These are phyloP conservation scores for Porites evermanni DNA, from an alignment of 92 coral and sea anemone species.

Conservation along the genomic window DNA sequence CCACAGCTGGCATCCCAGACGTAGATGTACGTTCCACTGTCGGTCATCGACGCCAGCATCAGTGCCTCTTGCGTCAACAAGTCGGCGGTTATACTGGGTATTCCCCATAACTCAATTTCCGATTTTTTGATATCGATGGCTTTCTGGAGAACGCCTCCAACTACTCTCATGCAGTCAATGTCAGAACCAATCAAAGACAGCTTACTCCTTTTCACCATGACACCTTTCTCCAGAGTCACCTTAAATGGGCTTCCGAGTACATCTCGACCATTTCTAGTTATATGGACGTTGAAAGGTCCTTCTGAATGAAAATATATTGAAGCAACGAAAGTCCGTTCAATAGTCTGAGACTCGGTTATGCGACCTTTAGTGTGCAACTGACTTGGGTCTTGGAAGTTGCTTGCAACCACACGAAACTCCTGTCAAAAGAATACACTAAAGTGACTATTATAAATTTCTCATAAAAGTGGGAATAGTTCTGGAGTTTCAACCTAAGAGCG, in stretches of 20 bases:
- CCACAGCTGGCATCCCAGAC: slow-evolving; percentile 65
- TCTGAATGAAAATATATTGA: slow-evolving; percentile 55
- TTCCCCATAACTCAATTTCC: slow-evolving; percentile 68
- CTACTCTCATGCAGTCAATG: slow-evolving; percentile 51
- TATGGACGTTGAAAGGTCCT: slow-evolving; percentile 55
- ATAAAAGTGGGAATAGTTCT: no score
- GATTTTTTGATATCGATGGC: slow-evolving; percentile 18
- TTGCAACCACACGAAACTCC: slow-evolving; percentile 73
- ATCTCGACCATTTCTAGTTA: slow-evolving; percentile 50
- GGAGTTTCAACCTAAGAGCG: no score
- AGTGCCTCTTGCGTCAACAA: slow-evolving; percentile 44
- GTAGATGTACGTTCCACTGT: slow-evolving; percentile 64
- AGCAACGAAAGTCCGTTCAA: slow-evolving; percentile 11
- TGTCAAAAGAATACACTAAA: slow-evolving; percentile 5
- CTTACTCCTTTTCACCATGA: slow-evolving; percentile 49
- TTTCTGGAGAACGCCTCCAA: slow-evolving; percentile 65
- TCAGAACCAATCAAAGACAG: slow-evolving; percentile 64
- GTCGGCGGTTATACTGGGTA: slow-evolving; percentile 50
- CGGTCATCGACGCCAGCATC: slow-evolving; percentile 68
- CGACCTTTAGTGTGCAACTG: slow-evolving; percentile 55
- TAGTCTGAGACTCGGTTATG: slow-evolving; percentile 7
- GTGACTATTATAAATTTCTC: neutral
- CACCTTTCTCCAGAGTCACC: slow-evolving; percentile 61
- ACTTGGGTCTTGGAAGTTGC: neutral
- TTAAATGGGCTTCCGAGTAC: slow-evolving; percentile 63